Evolutionary conservation across 2,888 invertebrate genomes (phyloP).

Genomic region (Charanyca ferruginea): DNA sequence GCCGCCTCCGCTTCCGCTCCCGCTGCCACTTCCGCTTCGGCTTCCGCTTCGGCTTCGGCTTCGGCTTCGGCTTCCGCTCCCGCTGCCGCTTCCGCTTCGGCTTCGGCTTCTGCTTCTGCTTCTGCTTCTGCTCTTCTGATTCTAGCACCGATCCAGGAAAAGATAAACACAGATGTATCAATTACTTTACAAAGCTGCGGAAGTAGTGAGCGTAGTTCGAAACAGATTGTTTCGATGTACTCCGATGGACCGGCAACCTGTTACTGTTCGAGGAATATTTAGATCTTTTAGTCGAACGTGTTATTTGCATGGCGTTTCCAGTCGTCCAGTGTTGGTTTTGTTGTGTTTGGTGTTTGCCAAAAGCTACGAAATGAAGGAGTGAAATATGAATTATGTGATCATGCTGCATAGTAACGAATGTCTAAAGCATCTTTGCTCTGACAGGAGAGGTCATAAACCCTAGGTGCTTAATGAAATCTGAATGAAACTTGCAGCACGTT

Average conservation of each 20-base stretch:
- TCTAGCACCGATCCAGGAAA: slow-evolving; percentile 8
- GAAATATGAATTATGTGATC: neutral
- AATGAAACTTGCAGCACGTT: no score
- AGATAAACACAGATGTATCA: slow-evolving; percentile 27
- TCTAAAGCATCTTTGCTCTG: neutral
- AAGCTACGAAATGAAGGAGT: neutral
- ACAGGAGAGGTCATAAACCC: neutral
- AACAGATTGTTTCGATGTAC: slow-evolving; percentile 48
- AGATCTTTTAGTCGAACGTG: slow-evolving; percentile 30
- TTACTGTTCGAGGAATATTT: slow-evolving; percentile 48
- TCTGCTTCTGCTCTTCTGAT: no score
- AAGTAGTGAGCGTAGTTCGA: slow-evolving; percentile 17
- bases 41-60: no score
- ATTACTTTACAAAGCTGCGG: slow-evolving; percentile 35
- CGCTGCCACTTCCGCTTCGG: no score
- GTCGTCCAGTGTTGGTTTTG: slow-evolving; percentile 8
- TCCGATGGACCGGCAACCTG: slow-evolving; percentile 51
- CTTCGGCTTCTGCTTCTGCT: no score
- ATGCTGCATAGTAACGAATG: no score
- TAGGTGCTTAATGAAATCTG: no score
- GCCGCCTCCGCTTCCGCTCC: no score
- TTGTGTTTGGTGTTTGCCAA: neutral
- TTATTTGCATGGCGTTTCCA: slow-evolving; percentile 26
- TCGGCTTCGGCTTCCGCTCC: no score
- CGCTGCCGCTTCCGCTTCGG: no score